Evolutionary conservation across 2,888 invertebrate genomes (phyloP), one percentile per base, ranked within the genome.

Genomic region (Biston betularia): DNA sequence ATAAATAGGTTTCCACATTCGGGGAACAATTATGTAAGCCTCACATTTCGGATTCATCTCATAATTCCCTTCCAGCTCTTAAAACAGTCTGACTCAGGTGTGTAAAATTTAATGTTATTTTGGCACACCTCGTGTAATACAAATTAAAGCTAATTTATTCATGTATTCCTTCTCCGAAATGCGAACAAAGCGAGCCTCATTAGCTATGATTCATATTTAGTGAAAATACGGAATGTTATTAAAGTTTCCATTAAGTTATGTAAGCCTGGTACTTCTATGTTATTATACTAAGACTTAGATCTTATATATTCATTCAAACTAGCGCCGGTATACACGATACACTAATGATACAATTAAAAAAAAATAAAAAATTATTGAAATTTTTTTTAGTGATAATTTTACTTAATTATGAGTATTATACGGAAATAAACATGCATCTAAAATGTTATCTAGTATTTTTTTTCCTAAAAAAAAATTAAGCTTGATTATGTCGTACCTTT

Each of bases 131-230:
- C 50, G 48, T 63, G 49, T 38, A 55, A 62, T 54, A 65, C 52
- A 53, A 54, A 65, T 49, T 59, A 65, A 11, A 54, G 34, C 42
- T 54, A 54, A 65, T 54, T 59, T 59, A 65, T 65, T 65, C 54
- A 65, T 59, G 64, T 59, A 65, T 65, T 59, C 59, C 54, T 59
- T 58, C 45, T 46, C 48, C 33, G 12, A 50, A 48, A 48, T 12
- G 40, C 24, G 12, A 50, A 15, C 49, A 48, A 48, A 40, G 42
- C 40, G 33, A 54, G 40, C 24, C 46, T 62, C 48, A 62, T 62
- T 62, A 62, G 62, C 53, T 33, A 40, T 48, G 33, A 40, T 40
- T 62, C 48, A 48, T 48, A 48, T 49, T 50, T 42, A 24, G 42
- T 12, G 49, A 49, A 49, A 46, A 38, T 38, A 38, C 55, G 33